phyloP scores from a whole-genome alignment of 2,888 invertebrate species.

The Limenitis camilla region DNA sequence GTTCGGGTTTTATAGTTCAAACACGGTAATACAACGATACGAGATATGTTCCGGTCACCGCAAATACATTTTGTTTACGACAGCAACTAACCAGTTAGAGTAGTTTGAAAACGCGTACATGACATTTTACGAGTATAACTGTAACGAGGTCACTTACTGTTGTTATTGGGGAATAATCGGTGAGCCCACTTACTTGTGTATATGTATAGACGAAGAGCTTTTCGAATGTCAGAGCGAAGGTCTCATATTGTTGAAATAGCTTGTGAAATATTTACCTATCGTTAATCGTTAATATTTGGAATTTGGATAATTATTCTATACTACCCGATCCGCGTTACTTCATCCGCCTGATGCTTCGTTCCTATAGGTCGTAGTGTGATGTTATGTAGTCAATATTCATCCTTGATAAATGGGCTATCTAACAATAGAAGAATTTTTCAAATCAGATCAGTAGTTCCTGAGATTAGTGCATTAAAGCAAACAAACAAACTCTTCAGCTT shows the following conservation, averaged over 20 bases:
- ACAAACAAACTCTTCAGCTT: no score
- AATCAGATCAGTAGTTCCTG: no score
- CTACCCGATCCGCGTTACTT: no score
- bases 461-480: no score
- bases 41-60: constrained; percentile 26
- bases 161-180: constrained; percentile 55
- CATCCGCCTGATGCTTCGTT: no score
- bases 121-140: constrained; percentile 62
- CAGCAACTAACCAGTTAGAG: constrained; percentile 38
- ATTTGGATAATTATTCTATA: no score
- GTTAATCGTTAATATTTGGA: no score
- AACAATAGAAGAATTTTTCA: no score
- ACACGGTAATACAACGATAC: constrained; percentile 1
- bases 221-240: constrained; percentile 54
- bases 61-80: constrained; percentile 28
- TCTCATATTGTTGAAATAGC: constrained; percentile 25
- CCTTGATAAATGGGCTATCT: no score
- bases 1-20: background rate
- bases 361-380: no score
- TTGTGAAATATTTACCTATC: constrained; percentile 4
- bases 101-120: constrained; percentile 49
- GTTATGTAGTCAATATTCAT: no score
- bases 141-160: constrained; percentile 66
- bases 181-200: constrained; percentile 25
- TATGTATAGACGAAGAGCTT: constrained; percentile 17